Evolutionary conservation across 1,140 invertebrate genomes (phyloP), one percentile per base, ranked within the genome.

Genomic region (Conopomorpha cramerella): DNA sequence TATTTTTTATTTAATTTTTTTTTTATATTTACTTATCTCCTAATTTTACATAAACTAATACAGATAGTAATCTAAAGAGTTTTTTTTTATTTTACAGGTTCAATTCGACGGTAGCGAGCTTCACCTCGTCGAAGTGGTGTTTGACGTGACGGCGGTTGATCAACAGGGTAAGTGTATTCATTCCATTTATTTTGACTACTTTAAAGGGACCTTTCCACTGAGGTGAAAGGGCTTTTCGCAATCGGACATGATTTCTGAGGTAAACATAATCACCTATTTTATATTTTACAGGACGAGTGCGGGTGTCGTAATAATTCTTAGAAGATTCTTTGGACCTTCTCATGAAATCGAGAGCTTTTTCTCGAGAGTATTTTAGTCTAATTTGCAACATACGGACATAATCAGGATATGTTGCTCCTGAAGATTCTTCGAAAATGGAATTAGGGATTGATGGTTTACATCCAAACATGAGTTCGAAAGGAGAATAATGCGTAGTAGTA

Each of bases 391-490:
- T 17, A n/a, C 13, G 13, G 18, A 36, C 27, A 25, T 36, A 36
- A 17, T 36, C 35, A 8, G 19, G 11, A 30, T 36, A 36, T 16
- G 35, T 36, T 31, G n/a, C n/a, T n/a, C n/a, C n/a, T n/a, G n/a
- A n/a, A n/a, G n/a, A n/a, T n/a, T n/a, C n/a, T n/a, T n/a, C n/a
- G n/a, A 25, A 25, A 25, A 29, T 36, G 28, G 19, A 12, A 36
- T 10, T 30, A 14, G 53, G 55, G 18, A 52, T 8, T 25, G 37
- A 31, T 1, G 62, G 38, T 44, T 50, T 41, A 8, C 38, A 11
- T 23, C 51, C 59, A 30, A 63, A 63, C 3, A 66, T n/a, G 33
- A 61, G 36, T 45, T 63, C 45, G 32, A 53, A 38, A 6, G 51
- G 56, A 1, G 41, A 46, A 15, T 41, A 61, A 4, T 50, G 39